These are phyloP conservation scores for Carcharodon carcharias DNA, from an alignment of 2,797 vertebrate species.

Conservation along the genomic window DNA sequence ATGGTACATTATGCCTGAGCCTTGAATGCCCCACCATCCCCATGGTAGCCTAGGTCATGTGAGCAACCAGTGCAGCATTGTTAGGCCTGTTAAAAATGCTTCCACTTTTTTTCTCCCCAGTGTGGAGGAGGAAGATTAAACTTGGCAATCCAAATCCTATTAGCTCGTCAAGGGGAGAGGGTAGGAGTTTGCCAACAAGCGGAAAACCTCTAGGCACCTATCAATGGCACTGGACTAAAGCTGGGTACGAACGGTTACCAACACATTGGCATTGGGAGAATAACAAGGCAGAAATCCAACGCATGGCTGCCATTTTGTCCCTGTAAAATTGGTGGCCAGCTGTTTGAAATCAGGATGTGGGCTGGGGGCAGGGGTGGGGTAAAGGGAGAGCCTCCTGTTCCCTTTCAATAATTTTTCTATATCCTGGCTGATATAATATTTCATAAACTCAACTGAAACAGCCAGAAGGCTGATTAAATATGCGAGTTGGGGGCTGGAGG, in stretches of 20 bases:
- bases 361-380: no score
- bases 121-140: background rate
- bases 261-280: background rate
- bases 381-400: background rate
- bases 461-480: background rate
- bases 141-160: no score
- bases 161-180: no score
- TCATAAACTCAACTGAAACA: background rate
- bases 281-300: background rate
- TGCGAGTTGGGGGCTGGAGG: background rate
- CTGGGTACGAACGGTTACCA: background rate
- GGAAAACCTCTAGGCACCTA: background rate
- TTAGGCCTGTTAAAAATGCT: background rate
- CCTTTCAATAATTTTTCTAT: background rate
- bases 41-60: background rate
- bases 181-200: background rate
- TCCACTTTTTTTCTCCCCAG: background rate
- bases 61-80: background rate
- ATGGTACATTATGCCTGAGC: background rate
- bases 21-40: background rate
- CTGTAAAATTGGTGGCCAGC: background rate
- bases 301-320: background rate
- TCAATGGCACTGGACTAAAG: no score
- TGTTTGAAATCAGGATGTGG: background rate
- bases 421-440: background rate